phyloP scores from a whole-genome alignment of 92 coral and sea anemone genomes.

The Epizoanthus scotinus region DNA sequence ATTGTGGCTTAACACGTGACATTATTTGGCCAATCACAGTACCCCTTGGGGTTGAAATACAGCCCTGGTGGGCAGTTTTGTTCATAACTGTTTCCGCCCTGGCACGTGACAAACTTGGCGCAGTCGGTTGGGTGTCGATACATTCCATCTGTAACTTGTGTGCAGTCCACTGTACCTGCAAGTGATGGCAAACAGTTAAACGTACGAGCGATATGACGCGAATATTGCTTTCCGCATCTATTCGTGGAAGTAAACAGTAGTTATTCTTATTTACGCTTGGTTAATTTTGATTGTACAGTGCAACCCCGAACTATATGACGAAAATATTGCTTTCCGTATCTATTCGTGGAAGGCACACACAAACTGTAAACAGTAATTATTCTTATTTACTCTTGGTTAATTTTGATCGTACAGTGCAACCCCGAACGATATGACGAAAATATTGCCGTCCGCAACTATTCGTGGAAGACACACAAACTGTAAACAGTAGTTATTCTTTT shows the following conservation, averaged over 20 bases:
- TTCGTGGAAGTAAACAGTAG: too few relatives aligned
- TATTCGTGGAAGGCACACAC: too few relatives aligned
- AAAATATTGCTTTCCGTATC: neutral
- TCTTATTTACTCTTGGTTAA: too few relatives aligned
- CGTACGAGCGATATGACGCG: neutral
- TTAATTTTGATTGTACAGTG: too few relatives aligned
- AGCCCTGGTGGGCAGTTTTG: conserved; percentile 64
- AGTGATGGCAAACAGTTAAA: neutral
- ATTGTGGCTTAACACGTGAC: conserved; percentile 52
- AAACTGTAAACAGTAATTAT: too few relatives aligned
- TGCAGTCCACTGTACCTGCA: conserved; percentile 32
- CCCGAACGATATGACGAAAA: too few relatives aligned
- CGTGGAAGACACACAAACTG: too few relatives aligned
- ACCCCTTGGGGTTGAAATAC: conserved; percentile 48
- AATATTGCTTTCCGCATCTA: neutral
- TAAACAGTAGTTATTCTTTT: too few relatives aligned
- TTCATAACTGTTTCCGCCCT: conserved; percentile 29
- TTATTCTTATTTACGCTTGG: too few relatives aligned
- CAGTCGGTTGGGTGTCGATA: conserved; percentile 70
- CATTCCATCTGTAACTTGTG: conserved; percentile 35
- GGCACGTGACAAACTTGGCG: conserved; percentile 63
- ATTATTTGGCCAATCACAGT: conserved; percentile 76
- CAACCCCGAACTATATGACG: too few relatives aligned
- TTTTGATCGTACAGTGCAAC: too few relatives aligned
- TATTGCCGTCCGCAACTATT: too few relatives aligned